phyloP scores from a whole-genome alignment of 1,140 invertebrate species.

The Dinoponera quadriceps region DNA sequence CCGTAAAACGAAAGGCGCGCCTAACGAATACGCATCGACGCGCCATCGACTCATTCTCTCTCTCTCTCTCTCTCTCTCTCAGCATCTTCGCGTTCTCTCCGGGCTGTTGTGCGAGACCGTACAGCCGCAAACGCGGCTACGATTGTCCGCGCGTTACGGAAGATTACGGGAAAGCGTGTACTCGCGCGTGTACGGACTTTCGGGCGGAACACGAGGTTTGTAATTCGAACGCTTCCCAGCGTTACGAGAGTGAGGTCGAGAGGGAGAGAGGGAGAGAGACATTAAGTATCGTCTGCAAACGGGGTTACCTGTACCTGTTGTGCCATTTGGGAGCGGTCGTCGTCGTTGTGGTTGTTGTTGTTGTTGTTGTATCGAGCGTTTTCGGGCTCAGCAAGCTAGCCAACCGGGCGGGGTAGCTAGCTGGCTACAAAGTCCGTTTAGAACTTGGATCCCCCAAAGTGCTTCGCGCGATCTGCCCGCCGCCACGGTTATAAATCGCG shows the following conservation, averaged over 20 bases:
- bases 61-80: neutral
- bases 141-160: neutral
- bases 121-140: neutral
- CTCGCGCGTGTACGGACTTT: conserved; percentile 11
- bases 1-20: conserved; percentile 48
- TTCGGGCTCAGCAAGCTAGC: neutral
- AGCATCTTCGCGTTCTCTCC: too few species aligned
- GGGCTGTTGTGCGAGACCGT: neutral
- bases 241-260: conserved; percentile 11
- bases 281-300: conserved; percentile 17
- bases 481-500: conserved; percentile 47
- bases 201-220: conserved; percentile 37
- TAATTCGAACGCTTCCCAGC: conserved; percentile 25
- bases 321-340: conserved; percentile 68
- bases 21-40: conserved; percentile 20
- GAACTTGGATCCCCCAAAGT: conserved; percentile 68
- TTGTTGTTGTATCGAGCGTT: conserved; percentile 57
- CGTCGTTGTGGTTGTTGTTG: conserved; percentile 56
- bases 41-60: neutral
- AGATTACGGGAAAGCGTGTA: conserved; percentile 39
- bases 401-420: conserved; percentile 20
- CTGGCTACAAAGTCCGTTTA: conserved; percentile 65
- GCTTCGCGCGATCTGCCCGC: conserved; percentile 63
- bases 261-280: conserved; percentile 1
- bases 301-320: conserved; percentile 48